These are phyloP conservation scores for Spodoptera litura DNA, from an alignment of 1,140 invertebrate species.

Conservation along the genomic window DNA sequence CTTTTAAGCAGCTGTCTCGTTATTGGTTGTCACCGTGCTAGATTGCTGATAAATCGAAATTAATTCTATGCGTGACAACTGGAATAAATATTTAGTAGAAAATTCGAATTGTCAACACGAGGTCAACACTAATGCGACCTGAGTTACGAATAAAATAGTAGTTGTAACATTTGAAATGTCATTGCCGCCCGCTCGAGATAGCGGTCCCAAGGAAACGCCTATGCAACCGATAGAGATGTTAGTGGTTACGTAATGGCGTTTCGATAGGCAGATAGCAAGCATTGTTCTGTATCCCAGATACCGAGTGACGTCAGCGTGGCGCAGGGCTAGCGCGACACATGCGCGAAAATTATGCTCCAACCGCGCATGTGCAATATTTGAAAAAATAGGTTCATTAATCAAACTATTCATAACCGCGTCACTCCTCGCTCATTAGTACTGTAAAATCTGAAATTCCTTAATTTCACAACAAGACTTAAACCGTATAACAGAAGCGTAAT, in stretches of 20 bases:
- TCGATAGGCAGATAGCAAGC: constrained; percentile 67
- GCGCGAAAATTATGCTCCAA: background rate
- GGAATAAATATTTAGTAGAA: constrained; percentile 29
- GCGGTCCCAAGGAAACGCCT: constrained; percentile 16
- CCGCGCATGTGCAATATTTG: too few relatives aligned
- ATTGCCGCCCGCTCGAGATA: constrained; percentile 43
- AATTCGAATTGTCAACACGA: constrained; percentile 35
- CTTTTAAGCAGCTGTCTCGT: constrained; percentile 13
- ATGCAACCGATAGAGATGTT: constrained; percentile 63
- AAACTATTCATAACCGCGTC: too few relatives aligned
- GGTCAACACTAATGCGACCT: constrained; percentile 20
- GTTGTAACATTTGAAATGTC: constrained; percentile 50
- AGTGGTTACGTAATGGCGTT: constrained; percentile 73
- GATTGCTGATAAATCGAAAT: constrained; percentile 20
- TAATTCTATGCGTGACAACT: constrained; percentile 35
- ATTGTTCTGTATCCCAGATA: constrained; percentile 77
- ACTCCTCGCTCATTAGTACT: too few relatives aligned
- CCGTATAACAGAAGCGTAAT: too few relatives aligned
- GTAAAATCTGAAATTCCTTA: too few relatives aligned
- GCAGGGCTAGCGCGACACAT: background rate
- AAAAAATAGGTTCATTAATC: too few relatives aligned
- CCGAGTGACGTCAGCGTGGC: constrained; percentile 39
- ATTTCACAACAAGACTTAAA: too few relatives aligned
- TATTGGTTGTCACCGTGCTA: constrained; percentile 16
- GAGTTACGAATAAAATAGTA: constrained; percentile 25